Base-by-base conservation (phyloP, 2,797 vertebrate species). In the Cuniculus paca region DNA sequence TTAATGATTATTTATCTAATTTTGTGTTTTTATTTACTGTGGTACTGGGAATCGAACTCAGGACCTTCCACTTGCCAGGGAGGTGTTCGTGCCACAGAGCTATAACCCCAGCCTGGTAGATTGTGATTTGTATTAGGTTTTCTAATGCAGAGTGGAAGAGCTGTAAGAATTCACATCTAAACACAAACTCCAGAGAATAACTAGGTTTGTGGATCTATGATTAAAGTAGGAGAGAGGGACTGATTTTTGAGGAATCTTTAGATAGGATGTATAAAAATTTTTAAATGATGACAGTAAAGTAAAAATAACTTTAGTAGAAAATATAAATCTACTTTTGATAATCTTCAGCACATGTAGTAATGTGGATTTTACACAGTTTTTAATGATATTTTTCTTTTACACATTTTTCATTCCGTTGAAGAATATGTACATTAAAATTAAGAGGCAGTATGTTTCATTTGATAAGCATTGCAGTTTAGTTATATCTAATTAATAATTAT, bases 341-440 rank as follows among this genome's bases (percentile, higher is more conserved):
- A 56, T 92, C 16, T 91, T 28, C 24, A 54, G 3, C n/a, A 48
- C 11, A 9, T 87, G 22, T 6, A 78, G 36, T 39, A 79, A 72
- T 79, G n/a, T 72, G 22, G 6, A 74, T 96, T 95, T 89, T 85
- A 45, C 2, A 81, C 5, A 39, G 3, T 78, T 90, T 81, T 95
- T 39, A 1, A 70, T 77, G 1, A 11, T 80, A 17, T 39, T 87
- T 85, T 83, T 34, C 39, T 22, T 77, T 82, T 28, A 36, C 39
- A 54, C 34, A 26, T 54, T 39, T 92, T 88, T 74, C 22, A 79
- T 74, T 95, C 13, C 24, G 16, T 22, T 63, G 45, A 74, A 78
- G n/a, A 65, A 56, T 86, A 90, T 84, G 54, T 68, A 58, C 85
- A 14, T 86, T 65, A 88, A 8, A 74, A 75, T 34, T 70, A 91